These are phyloP conservation scores for Colinus virginianus DNA, from an alignment of 2,113 vertebrate species.

Conservation along the genomic window DNA sequence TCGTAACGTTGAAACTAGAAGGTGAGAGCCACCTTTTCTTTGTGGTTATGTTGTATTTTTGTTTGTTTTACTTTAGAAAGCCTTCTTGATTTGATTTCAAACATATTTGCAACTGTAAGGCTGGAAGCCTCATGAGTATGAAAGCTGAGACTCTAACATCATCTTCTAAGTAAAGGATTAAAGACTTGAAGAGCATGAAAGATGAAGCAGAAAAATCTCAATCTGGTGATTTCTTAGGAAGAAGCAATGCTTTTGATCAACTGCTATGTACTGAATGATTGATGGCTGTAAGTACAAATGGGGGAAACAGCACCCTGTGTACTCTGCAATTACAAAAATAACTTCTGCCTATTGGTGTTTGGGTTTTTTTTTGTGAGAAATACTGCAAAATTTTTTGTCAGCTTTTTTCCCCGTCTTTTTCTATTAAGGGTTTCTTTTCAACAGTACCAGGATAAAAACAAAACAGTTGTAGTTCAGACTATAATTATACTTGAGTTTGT, in stretches of 20 bases:
- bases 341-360: background rate
- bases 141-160: background rate
- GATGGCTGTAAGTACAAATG: background rate
- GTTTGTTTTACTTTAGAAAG: background rate
- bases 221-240: background rate
- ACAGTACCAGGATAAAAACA: background rate
- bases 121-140: background rate
- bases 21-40: background rate
- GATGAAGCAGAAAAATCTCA: background rate
- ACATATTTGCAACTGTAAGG: background rate
- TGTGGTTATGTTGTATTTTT: background rate
- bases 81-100: background rate
- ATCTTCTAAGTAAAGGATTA: background rate
- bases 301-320: background rate
- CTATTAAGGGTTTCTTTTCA: background rate
- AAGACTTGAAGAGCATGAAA: background rate
- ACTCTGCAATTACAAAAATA: background rate
- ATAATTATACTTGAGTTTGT: background rate
- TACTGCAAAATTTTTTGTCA: background rate
- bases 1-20: background rate
- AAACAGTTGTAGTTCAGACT: background rate
- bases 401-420: background rate
- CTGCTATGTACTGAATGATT: background rate
- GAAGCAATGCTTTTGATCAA: background rate
- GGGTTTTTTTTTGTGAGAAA: background rate